Evolutionary conservation across 2,888 invertebrate genomes (phyloP).

Genomic region (Bugula neritina): DNA sequence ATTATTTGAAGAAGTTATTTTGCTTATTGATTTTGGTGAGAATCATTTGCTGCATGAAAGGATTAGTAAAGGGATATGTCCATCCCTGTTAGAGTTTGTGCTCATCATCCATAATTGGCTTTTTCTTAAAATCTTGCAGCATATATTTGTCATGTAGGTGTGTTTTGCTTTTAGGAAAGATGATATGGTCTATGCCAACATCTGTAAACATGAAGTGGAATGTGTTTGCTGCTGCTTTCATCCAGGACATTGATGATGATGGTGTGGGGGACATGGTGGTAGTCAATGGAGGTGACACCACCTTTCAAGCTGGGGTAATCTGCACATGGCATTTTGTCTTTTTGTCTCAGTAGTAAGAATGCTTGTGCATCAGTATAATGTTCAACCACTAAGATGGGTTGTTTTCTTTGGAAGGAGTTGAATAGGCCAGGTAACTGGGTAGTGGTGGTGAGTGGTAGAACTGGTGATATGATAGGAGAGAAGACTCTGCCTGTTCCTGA

Average conservation of each 20-base stretch:
- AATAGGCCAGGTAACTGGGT: not conserved
- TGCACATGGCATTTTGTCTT: no score
- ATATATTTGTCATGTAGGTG: no score
- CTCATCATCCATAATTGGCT: no score
- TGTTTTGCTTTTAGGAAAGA: not conserved
- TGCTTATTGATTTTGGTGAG: not conserved
- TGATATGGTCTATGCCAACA: not conserved
- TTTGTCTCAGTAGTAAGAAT: no score
- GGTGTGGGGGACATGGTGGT: slow-evolving; percentile 6
- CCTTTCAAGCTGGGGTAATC: not conserved
- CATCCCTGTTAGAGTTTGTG: no score
- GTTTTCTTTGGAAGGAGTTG: not conserved
- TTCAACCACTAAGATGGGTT: not conserved
- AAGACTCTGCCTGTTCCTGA: not conserved
- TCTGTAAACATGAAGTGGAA: not conserved
- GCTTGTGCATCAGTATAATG: no score
- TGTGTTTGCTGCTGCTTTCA: slow-evolving; percentile 4
- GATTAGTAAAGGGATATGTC: no score
- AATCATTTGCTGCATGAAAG: no score
- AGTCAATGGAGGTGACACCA: slow-evolving; percentile 1
- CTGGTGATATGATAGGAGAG: not conserved
- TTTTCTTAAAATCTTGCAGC: no score
- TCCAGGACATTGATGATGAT: not conserved
- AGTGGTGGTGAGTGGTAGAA: not conserved
- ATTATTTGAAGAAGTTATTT: no score